Percentiles rank a stretch among this genome's conserved stretches.
phyloP scores from a whole-genome alignment of 2,113 vertebrate genomes.

The Loxodonta africana region DNA sequence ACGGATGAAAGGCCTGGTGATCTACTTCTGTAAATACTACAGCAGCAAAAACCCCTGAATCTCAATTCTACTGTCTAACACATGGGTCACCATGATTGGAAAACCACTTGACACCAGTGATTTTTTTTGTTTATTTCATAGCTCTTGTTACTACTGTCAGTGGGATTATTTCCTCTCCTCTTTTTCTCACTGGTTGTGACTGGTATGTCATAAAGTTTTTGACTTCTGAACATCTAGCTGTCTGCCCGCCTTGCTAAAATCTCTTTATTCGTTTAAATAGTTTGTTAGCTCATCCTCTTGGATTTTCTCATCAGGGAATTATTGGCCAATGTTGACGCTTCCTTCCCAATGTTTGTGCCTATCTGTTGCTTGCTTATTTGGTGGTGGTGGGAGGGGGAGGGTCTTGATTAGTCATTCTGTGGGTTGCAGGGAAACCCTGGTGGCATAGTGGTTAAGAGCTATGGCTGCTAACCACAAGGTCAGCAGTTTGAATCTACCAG shows the following conservation, averaged over 20 bases:
- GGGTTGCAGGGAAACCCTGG: too few species aligned
- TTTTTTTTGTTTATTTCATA: not conserved
- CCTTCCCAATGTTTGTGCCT: not conserved
- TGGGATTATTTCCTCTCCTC: not conserved
- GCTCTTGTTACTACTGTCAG: too few species aligned
- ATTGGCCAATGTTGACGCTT: not conserved
- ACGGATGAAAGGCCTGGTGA: not conserved
- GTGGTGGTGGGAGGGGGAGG: not conserved
- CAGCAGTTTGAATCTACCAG: too few species aligned
- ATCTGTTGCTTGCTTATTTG: not conserved
- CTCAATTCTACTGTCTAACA: not conserved
- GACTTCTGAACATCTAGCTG: not conserved
- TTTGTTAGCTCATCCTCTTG: not conserved
- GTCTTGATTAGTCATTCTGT: not conserved
- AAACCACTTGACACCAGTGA: not conserved
- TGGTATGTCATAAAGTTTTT: not conserved
- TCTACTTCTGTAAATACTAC: not conserved
- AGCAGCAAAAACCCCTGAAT: not conserved
- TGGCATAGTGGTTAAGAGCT: too few species aligned
- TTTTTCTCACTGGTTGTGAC: not conserved
- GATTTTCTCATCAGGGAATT: not conserved
- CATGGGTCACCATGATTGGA: not conserved
- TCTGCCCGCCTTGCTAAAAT: not conserved
- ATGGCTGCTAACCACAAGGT: too few species aligned
- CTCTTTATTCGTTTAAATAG: not conserved